Conservation (phyloP, 2,797 vertebrate species). For the Mormyrus proboscirostris region DNA sequence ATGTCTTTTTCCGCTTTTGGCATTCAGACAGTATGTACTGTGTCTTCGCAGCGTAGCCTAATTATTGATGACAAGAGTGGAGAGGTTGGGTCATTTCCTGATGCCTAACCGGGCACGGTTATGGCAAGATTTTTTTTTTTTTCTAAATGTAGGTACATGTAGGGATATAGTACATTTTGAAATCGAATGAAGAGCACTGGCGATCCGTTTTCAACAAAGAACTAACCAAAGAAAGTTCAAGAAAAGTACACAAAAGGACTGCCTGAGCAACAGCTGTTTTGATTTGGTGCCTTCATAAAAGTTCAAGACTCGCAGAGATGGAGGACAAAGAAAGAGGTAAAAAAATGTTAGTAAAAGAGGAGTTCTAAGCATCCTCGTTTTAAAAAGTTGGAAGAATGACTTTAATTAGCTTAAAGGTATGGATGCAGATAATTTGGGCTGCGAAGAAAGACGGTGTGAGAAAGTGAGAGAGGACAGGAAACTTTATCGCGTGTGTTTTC, state of each 20-base stretch:
- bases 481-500: neutral
- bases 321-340: constrained; percentile 40
- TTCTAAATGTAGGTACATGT: constrained; percentile 13
- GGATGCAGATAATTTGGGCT: neutral
- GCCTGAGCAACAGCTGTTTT: constrained; percentile 42
- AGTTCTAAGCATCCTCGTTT: neutral
- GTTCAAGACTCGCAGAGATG: constrained; percentile 18
- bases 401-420: neutral
- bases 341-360: constrained; percentile 21
- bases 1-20: neutral
- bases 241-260: constrained; percentile 20
- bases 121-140: constrained; percentile 41
- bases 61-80: constrained; percentile 43
- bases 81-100: constrained; percentile 43
- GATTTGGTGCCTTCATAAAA: constrained; percentile 26
- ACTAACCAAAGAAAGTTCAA: neutral
- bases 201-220: neutral
- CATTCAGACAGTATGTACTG: neutral
- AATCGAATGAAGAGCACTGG: constrained; percentile 41
- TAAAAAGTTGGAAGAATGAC: neutral
- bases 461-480: neutral
- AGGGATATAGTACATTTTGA: constrained; percentile 25
- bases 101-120: constrained; percentile 39
- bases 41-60: constrained; percentile 24
- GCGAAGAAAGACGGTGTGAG: neutral